A percentile compares a stretch with the other conserved stretches of the same genome.
Evolutionary conservation across 2,113 vertebrate species (phyloP).

Genomic region (Scartelaos histophorus): DNA sequence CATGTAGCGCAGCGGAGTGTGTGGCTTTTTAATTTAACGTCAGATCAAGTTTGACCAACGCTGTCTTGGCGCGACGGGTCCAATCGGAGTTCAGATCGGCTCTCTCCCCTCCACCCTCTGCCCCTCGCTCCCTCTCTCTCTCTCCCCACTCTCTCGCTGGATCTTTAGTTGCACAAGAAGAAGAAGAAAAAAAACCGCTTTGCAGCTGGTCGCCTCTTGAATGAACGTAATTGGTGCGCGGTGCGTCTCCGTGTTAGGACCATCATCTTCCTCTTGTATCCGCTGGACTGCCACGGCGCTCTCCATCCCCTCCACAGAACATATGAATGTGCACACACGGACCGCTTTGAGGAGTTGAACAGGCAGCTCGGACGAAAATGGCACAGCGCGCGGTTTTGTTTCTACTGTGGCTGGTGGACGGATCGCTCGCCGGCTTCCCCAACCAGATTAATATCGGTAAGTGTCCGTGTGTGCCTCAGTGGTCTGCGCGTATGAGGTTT

Average conservation of each 20-base stretch:
- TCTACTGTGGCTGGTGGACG: conserved; percentile 85
- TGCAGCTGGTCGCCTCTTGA: conserved; percentile 76
- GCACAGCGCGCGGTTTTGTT: conserved; percentile 85
- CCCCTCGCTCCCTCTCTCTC: background rate
- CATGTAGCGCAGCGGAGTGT: conserved; percentile 36
- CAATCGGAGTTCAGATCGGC: conserved; percentile 82
- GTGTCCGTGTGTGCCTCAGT: conserved; percentile 45
- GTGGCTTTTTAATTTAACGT: conserved; percentile 78
- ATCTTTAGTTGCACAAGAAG: conserved; percentile 62
- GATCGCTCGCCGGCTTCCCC: conserved; percentile 88
- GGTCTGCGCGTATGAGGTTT: background rate
- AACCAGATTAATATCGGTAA: conserved; percentile 99
- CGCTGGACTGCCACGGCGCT: conserved; percentile 73
- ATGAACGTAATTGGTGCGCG: conserved; percentile 80
- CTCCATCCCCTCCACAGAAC: conserved; percentile 63
- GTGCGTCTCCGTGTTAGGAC: conserved; percentile 58
- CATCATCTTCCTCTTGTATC: conserved; percentile 62
- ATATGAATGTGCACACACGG: conserved; percentile 81
- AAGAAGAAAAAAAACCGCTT: conserved; percentile 46
- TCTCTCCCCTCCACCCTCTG: conserved; percentile 52
- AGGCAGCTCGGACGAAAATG: conserved; percentile 85
- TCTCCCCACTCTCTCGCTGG: background rate
- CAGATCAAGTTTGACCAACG: conserved; percentile 92
- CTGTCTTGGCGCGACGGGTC: conserved; percentile 79
- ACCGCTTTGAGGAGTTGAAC: conserved; percentile 83